Conservation (phyloP, 2,797 vertebrate species). For the Trichosurus vulpecula region DNA sequence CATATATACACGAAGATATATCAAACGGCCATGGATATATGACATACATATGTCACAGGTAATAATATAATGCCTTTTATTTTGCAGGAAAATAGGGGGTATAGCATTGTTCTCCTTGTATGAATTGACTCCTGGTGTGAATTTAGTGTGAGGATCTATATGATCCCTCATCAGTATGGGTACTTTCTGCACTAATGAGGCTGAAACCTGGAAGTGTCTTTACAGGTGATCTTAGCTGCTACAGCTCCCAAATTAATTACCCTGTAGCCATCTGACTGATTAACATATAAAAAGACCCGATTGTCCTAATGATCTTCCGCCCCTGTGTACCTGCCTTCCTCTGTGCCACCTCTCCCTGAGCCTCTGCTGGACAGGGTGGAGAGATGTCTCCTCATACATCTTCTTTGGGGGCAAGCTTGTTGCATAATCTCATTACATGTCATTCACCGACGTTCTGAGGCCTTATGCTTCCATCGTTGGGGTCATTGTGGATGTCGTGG, state of each 20-base stretch:
- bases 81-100: neutral
- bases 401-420: neutral
- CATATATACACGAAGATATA: neutral
- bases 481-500: neutral
- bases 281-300: neutral
- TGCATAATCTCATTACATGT: neutral
- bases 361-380: neutral
- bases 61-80: neutral
- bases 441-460: too few relatives aligned
- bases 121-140: neutral
- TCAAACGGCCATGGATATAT: neutral
- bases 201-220: neutral
- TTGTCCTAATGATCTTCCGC: neutral
- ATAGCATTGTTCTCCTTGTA: neutral
- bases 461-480: too few relatives aligned
- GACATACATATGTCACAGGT: neutral
- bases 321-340: neutral
- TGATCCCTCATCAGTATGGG: neutral
- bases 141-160: neutral
- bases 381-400: neutral
- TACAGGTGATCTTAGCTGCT: neutral
- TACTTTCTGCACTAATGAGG: neutral
- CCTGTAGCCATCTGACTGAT: neutral
- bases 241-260: neutral
- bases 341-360: neutral